These are phyloP conservation scores for Eupeodes latifasciatus DNA, from an alignment of 2,888 invertebrate genomes.

Conservation along the genomic window DNA sequence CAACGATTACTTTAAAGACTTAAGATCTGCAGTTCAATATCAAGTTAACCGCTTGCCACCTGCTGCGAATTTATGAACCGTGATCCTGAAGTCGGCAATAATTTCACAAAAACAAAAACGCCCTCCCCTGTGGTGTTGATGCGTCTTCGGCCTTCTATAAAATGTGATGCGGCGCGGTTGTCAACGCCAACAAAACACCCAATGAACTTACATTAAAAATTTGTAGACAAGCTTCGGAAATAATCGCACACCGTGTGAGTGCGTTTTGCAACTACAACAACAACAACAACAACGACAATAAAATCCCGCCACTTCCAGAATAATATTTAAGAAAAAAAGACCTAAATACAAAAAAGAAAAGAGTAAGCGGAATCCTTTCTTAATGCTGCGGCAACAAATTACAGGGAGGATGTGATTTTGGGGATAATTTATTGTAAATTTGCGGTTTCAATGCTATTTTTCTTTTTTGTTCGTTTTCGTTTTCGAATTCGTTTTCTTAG, in stretches of 20 bases:
- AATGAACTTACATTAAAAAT: constrained; percentile 73
- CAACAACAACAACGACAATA: constrained; percentile 31
- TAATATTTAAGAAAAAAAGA: background rate
- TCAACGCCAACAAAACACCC: constrained; percentile 75
- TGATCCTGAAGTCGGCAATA: constrained; percentile 73
- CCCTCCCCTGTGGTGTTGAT: constrained; percentile 62
- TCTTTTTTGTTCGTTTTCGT: constrained; percentile 16
- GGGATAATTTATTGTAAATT: constrained; percentile 76
- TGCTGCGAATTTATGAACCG: constrained; percentile 76
- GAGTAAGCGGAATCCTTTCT: background rate
- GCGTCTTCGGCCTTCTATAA: constrained; percentile 55
- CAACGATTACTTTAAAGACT: constrained; percentile 20
- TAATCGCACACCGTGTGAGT: constrained; percentile 60
- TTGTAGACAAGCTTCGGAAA: constrained; percentile 76
- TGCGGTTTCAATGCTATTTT: constrained; percentile 66
- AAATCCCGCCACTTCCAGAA: constrained; percentile 47
- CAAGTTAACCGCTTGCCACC: constrained; percentile 63
- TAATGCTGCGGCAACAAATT: constrained; percentile 70
- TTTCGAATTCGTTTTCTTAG: constrained; percentile 11
- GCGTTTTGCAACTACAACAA: constrained; percentile 50
- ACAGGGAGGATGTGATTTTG: constrained; percentile 75
- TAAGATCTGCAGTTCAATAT: constrained; percentile 28
- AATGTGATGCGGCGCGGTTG: constrained; percentile 56
- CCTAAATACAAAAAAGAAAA: constrained; percentile 9
- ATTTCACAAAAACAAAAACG: constrained; percentile 59